These are phyloP conservation scores for Botia kubotai DNA, from an alignment of 2,797 vertebrate genomes.

Conservation along the genomic window DNA sequence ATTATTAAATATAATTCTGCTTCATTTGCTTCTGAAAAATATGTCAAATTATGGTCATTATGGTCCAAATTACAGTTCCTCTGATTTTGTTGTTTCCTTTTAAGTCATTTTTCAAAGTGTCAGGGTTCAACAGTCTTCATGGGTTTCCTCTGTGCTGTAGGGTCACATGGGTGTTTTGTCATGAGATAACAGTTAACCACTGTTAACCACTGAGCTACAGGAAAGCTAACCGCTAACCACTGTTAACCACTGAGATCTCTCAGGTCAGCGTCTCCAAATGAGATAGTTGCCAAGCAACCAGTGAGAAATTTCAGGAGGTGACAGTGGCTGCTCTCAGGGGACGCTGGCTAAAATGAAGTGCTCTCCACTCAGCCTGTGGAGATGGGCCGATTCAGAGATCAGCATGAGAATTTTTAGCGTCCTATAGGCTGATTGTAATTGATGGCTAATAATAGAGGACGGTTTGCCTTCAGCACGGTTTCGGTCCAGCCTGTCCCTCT, in stretches of 20 bases:
- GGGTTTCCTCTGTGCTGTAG: conserved; percentile 38
- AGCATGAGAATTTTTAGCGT: conserved; percentile 20
- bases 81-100: too few relatives aligned
- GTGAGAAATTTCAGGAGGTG: conserved; percentile 46
- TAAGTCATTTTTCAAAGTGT: not conserved
- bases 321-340: conserved; percentile 32
- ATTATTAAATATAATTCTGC: too few relatives aligned
- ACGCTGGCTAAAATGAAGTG: conserved; percentile 40
- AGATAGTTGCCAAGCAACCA: conserved; percentile 40
- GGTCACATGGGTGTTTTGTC: conserved; percentile 25
- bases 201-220: conserved; percentile 41
- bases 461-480: conserved; percentile 25
- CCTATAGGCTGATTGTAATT: conserved; percentile 38
- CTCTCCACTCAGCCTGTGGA: conserved; percentile 20
- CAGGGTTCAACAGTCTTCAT: conserved; percentile 16
- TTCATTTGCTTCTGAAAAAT: not conserved
- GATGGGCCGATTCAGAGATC: not conserved
- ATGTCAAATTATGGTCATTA: not conserved
- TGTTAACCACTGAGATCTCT: conserved; percentile 37
- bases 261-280: not conserved
- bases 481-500: conserved; percentile 33
- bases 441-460: conserved; percentile 50
- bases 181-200: conserved; percentile 50
- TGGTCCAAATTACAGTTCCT: too few relatives aligned
- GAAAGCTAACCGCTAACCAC: conserved; percentile 49